phyloP scores from a whole-genome alignment of 2,113 vertebrate species.

The Brachirus orientalis region DNA sequence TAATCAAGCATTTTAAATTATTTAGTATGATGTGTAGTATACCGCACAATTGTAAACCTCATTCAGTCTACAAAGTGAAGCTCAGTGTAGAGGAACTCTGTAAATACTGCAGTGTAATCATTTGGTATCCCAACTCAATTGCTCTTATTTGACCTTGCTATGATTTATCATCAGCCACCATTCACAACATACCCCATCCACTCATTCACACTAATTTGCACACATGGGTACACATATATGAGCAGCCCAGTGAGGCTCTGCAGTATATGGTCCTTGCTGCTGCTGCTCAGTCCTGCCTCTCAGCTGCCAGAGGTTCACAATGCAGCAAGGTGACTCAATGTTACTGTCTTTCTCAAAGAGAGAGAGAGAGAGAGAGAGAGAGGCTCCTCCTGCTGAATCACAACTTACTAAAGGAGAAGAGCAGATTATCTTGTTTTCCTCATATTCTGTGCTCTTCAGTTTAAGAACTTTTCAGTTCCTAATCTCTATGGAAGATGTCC shows the following conservation, averaged over 20 bases:
- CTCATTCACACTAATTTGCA: conserved; percentile 48
- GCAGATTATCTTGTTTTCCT: conserved; percentile 34
- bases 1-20: no score
- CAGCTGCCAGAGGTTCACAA: conserved; percentile 74
- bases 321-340: conserved; percentile 86
- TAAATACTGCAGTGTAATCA: conserved; percentile 61
- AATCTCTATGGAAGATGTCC: conserved; percentile 29
- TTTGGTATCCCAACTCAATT: conserved; percentile 31
- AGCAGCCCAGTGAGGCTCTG: conserved; percentile 69
- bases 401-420: conserved; percentile 54
- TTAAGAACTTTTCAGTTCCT: conserved; percentile 3
- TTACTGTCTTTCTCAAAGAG: conserved; percentile 73
- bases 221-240: conserved; percentile 58
- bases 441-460: conserved; percentile 24
- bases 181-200: conserved; percentile 28
- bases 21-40: no score
- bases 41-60: background rate
- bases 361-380: conserved; percentile 25
- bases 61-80: conserved; percentile 14
- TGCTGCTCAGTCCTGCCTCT: conserved; percentile 71
- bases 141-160: conserved; percentile 67
- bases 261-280: conserved; percentile 50
- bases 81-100: background rate
- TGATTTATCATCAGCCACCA: conserved; percentile 63
- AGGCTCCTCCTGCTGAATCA: conserved; percentile 72